Evolutionary conservation across 1,140 invertebrate genomes (phyloP).

Genomic region (Drosophila bocqueti): DNA sequence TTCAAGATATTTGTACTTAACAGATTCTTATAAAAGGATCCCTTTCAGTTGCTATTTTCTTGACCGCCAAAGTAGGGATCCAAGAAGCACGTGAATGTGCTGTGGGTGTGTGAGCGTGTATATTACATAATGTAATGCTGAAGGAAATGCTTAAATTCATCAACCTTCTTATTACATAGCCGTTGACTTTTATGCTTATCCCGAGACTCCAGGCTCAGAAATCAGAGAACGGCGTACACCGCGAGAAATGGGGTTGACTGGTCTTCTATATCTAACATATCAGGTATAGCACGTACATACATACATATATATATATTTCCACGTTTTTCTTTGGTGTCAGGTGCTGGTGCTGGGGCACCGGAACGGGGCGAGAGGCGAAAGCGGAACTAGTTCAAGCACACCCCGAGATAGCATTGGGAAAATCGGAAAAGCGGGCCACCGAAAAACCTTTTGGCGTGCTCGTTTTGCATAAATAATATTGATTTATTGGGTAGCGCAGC

Average conservation of each 20-base stretch:
- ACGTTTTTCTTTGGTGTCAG: constrained; percentile 24
- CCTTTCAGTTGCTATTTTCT: not conserved
- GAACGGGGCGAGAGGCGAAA: constrained; percentile 8
- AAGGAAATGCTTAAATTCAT: constrained; percentile 74
- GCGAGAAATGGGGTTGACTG: constrained; percentile 7
- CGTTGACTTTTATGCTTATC: constrained; percentile 61
- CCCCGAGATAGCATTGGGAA: constrained; percentile 38
- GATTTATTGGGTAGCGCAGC: constrained; percentile 75
- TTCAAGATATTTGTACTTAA: not conserved
- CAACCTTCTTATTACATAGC: constrained; percentile 68
- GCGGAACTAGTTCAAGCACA: constrained; percentile 73
- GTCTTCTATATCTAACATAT: constrained; percentile 6
- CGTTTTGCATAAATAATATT: constrained; percentile 82
- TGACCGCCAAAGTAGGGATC: not conserved
- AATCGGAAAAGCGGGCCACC: constrained; percentile 43
- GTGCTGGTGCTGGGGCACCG: constrained; percentile 17
- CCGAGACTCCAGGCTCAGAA: constrained; percentile 40
- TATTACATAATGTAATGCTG: constrained; percentile 66
- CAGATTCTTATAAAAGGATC: too few relatives aligned
- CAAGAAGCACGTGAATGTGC: constrained; percentile 27
- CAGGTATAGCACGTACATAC: constrained; percentile 7
- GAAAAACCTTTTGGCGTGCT: constrained; percentile 44
- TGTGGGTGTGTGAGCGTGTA: constrained; percentile 20
- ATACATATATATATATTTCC: constrained; percentile 24
- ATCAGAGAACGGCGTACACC: constrained; percentile 7